phyloP scores from a whole-genome alignment of 2,113 vertebrate species.

The Elgaria multicarinata region DNA sequence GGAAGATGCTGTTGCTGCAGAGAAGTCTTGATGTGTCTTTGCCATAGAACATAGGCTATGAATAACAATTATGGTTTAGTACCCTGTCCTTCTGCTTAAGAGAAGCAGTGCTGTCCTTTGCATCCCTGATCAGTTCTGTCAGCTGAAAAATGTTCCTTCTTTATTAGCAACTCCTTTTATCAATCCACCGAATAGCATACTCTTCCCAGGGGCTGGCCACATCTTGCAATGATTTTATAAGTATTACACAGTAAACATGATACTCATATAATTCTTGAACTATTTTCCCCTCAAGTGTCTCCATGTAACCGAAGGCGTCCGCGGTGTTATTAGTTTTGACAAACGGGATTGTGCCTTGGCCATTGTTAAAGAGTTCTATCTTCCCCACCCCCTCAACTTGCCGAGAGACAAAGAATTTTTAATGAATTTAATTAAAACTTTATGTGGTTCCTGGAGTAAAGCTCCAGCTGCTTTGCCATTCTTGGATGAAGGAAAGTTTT shows the following conservation, averaged over 20 bases:
- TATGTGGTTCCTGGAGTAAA: constrained; percentile 74
- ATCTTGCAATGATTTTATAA: constrained; percentile 83
- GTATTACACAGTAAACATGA: constrained; percentile 77
- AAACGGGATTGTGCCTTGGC: constrained; percentile 76
- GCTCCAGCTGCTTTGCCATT: constrained; percentile 72
- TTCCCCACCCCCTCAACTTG: constrained; percentile 68
- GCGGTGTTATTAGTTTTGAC: constrained; percentile 74
- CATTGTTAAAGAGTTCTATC: constrained; percentile 76
- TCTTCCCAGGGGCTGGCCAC: constrained; percentile 70
- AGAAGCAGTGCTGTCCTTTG: constrained; percentile 57
- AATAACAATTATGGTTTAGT: neutral
- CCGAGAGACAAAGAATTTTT: constrained; percentile 76
- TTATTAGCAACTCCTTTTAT: constrained; percentile 74
- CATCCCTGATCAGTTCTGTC: constrained; percentile 65
- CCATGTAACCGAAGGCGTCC: constrained; percentile 64
- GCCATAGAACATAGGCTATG: neutral
- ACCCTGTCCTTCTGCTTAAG: constrained; percentile 47
- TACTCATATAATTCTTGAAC: constrained; percentile 73
- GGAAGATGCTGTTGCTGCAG: neutral
- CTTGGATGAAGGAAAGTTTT: constrained; percentile 73
- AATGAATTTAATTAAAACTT: constrained; percentile 84
- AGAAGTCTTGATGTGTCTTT: neutral
- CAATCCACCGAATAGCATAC: constrained; percentile 61
- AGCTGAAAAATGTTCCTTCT: constrained; percentile 67
- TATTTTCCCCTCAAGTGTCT: constrained; percentile 54